Evolutionary conservation across 2,113 vertebrate species (phyloP).

Genomic region (Scartelaos histophorus): DNA sequence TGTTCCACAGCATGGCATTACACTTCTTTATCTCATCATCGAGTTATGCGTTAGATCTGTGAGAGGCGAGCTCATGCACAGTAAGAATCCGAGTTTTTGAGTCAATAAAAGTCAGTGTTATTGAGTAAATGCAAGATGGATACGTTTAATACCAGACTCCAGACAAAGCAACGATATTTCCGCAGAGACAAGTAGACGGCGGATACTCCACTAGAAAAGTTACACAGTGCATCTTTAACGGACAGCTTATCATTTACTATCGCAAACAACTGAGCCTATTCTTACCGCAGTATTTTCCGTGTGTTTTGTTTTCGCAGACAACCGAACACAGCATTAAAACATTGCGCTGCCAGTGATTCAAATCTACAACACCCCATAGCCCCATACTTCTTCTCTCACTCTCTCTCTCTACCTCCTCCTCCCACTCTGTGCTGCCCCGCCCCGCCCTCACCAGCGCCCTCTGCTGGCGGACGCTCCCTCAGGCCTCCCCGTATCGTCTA

Average conservation of each 20-base stretch:
- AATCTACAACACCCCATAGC: conserved; percentile 5
- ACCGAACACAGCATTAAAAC: not conserved
- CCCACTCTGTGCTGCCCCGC: conserved; percentile 14
- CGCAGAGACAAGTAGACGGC: no score
- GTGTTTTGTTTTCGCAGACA: not conserved
- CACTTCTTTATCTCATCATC: no score
- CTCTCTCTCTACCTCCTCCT: not conserved
- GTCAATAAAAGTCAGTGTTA: no score
- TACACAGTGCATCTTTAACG: not conserved
- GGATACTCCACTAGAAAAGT: no score
- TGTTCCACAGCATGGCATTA: no score
- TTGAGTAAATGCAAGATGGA: no score
- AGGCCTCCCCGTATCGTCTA: conserved; percentile 65
- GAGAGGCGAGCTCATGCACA: no score
- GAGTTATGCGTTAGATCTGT: no score
- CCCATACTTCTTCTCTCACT: not conserved
- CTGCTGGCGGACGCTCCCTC: conserved; percentile 50
- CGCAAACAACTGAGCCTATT: not conserved
- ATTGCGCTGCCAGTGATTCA: not conserved
- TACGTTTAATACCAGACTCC: no score
- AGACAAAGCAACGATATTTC: no score
- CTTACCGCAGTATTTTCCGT: not conserved
- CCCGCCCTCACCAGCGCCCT: conserved; percentile 45
- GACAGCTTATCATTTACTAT: not conserved
- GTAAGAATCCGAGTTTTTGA: no score